Evolutionary conservation across 2,113 vertebrate species (phyloP), one percentile per base, ranked within the genome.

Genomic region (Mixornis gularis): DNA sequence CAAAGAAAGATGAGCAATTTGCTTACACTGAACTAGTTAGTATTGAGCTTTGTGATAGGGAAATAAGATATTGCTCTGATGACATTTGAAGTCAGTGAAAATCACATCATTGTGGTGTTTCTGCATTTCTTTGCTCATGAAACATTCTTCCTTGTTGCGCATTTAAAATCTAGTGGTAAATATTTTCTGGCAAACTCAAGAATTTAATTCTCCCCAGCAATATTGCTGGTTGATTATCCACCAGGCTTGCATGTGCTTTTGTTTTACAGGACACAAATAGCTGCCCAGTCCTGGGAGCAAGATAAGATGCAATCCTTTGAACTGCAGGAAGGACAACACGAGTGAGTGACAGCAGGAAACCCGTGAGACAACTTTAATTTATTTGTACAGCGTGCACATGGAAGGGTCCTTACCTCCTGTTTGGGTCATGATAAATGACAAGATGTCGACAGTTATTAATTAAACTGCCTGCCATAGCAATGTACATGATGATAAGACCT

Each of bases 371-470:
- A 73, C 88, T 96, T 97, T 85, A 89, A 96, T 96, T 97, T 85
- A 73, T 87, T 79, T n/a, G 30, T 59, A 19, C 48, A 36, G 83
- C 74, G 4, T 78, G 93, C 92, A 21, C 60, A 63, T 21, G 91
- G 94, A 79, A 87, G 63, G 63, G 71, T 44, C 84, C 91, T 95
- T 79, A 46, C 92, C 85, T 96, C 93, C 95, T 73, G 53, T 84
- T 94, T 92, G 13, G 36, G 73, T 93, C 44, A 96, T 97, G 95
- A 97, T 97, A 97, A 97, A 97, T 97, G 97, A 97, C 97, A 96
- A 95, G 96, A 88, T 59, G 92, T 91, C 38, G 55, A 96, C 95
- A 68, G 94, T 95, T 97, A 97, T 98, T 98, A 96, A 98, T 98
- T 98, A 98, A 97, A 96, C 56, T 71, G 93, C 92, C 92, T 68